Percentiles rank a stretch among this genome's conserved stretches.
Evolutionary conservation across 92 coral and sea anemone species (phyloP).

Genomic region (Meandrina meandrites): DNA sequence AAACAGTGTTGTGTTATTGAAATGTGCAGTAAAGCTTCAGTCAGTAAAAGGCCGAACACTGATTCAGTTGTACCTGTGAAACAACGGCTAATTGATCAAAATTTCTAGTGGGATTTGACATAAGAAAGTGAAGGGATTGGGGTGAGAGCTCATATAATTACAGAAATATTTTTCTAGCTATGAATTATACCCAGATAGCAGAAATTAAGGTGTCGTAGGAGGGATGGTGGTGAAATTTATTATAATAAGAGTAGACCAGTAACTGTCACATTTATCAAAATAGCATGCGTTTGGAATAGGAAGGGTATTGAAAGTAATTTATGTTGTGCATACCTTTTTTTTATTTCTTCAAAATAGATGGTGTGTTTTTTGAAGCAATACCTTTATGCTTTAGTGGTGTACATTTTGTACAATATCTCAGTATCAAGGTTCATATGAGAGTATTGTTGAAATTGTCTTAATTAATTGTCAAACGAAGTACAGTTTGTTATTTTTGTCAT

Average conservation of each 20-base stretch:
- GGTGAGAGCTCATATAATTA: not conserved
- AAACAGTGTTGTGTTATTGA: too few relatives aligned
- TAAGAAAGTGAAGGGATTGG: not conserved
- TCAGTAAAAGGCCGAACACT: too few relatives aligned
- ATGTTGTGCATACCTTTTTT: not conserved
- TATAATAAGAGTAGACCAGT: too few relatives aligned
- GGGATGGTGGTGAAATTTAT: not conserved
- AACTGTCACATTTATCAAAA: not conserved
- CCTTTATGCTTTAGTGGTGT: not conserved
- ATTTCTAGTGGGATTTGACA: not conserved
- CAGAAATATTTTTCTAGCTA: not conserved
- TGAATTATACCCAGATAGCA: too few relatives aligned
- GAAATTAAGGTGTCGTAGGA: not conserved
- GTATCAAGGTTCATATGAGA: not conserved
- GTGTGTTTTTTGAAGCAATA: not conserved
- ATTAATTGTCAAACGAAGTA: not conserved
- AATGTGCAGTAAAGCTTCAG: too few relatives aligned
- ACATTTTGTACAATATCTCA: not conserved
- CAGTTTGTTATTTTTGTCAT: not conserved
- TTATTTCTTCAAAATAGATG: not conserved
- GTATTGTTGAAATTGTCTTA: not conserved
- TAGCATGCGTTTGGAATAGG: not conserved
- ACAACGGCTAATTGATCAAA: not conserved
- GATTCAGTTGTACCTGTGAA: too few relatives aligned
- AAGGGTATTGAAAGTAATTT: not conserved